A percentile compares a stretch with the other conserved stretches of the same genome.
These are phyloP conservation scores for Eulemur macaco DNA, from an alignment of 2,113 vertebrate species.

Conservation along the genomic window DNA sequence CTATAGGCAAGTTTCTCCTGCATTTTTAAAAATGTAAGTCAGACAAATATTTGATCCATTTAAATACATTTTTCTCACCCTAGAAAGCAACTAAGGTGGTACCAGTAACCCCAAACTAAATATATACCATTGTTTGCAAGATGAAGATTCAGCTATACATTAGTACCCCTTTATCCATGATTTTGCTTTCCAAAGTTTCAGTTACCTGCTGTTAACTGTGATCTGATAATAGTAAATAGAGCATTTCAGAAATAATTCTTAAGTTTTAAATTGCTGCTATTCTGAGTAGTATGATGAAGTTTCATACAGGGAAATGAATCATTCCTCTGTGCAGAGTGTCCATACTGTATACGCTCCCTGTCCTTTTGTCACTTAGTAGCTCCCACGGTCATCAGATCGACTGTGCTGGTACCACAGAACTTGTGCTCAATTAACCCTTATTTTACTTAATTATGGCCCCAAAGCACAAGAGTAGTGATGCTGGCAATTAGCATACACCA, in stretches of 20 bases:
- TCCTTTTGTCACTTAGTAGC: neutral
- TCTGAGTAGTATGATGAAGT: neutral
- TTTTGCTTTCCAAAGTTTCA: neutral
- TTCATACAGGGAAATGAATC: fast-evolving
- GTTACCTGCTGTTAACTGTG: neutral
- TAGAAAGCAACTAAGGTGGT: neutral
- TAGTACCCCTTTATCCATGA: neutral
- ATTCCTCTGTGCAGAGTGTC: neutral
- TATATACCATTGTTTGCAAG: neutral
- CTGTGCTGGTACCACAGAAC: neutral
- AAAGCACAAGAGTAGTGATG: neutral
- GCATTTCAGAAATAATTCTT: neutral
- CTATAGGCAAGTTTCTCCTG: neutral
- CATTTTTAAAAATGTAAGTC: neutral
- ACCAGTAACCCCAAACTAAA: neutral
- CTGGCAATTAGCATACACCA: neutral
- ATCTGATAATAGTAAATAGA: neutral
- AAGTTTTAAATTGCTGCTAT: neutral
- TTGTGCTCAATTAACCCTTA: neutral
- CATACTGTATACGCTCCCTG: too few species aligned
- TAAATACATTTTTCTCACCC: neutral
- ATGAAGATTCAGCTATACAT: neutral
- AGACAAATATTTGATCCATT: neutral
- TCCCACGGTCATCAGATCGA: neutral
- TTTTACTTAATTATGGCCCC: neutral